Evolutionary conservation across 2,797 vertebrate genomes (phyloP), one percentile per base, ranked within the genome.

Genomic region (Mionectes olivaceus): DNA sequence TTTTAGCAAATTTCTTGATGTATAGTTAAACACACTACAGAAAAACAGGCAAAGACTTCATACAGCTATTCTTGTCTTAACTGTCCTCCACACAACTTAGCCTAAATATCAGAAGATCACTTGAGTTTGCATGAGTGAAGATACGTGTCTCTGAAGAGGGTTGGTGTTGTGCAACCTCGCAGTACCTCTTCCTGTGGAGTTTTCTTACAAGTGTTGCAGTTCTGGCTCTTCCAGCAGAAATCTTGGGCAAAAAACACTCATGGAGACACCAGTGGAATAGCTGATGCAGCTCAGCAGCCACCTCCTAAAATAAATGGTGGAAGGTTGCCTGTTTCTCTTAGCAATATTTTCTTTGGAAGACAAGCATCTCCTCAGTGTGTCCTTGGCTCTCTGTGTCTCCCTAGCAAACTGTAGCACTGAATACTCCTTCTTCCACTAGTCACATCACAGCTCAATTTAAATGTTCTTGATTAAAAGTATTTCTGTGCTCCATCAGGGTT

Each of bases 271-370:
- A 33, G 41, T 71, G 90, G 83, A 95, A 93, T 78, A 87, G 67
- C 61, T 93, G 92, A 82, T 87, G 76, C 30, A 64, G 56, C 53
- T 89, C 61, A 85, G 77, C 64, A 90, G 71, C 44, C 2, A 3
- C 41, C 49, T 90, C 56, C 75, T 67, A 47, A 87, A 94, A 52
- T 67, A 78, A 91, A 28, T 60, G 46, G 35, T 93, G 87, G 90
- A 96, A 91, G 55, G 88, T 65, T 93, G 83, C 83, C 89, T 77
- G 71, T 71, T 95, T 63, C 63, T 81, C 37, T 53, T 68, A 59
- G 65, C 32, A 75, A 5, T 93, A 53, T 90, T 95, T 90, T 82
- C 44, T 89, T 89, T 90, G 91, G 83, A 95, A 94, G 70, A 57
- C 0, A 1, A 82, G 39, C 50, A 65, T 83, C 68, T 89, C 53